Conservation (phyloP, 2,113 vertebrate species). For the Crotalus helleri region DNA sequence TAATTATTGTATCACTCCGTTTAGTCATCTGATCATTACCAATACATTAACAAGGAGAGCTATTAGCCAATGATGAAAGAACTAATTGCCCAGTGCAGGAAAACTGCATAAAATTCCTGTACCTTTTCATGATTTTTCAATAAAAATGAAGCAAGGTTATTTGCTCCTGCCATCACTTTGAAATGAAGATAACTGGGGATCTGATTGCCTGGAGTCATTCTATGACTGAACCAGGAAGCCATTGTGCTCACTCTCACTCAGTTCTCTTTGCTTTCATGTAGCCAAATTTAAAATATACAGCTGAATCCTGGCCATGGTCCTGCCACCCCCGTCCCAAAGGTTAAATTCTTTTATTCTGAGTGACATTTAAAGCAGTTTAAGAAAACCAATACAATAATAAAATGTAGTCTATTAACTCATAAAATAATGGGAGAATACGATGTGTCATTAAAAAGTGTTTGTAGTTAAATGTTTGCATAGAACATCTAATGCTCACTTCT, state of each 20-base stretch:
- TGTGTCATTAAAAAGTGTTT: not conserved
- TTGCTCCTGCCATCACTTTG: not conserved
- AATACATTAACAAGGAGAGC: not conserved
- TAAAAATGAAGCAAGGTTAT: no score
- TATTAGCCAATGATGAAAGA: not conserved
- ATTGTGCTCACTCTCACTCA: not conserved
- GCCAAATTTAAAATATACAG: not conserved
- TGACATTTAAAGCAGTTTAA: not conserved
- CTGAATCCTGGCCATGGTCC: not conserved
- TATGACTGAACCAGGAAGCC: not conserved
- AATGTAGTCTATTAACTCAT: not conserved
- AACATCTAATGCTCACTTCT: not conserved
- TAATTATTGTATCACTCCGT: not conserved
- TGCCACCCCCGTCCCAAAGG: not conserved
- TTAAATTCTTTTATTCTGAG: not conserved
- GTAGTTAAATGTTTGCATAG: not conserved
- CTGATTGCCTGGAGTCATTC: not conserved
- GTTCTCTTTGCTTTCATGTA: not conserved
- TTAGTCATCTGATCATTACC: not conserved
- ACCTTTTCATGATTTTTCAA: not conserved
- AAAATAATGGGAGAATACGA: not conserved
- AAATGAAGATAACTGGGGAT: not conserved
- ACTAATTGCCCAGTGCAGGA: no score
- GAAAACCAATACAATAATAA: not conserved
- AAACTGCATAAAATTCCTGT: not conserved